A percentile compares a stretch with the other conserved stretches of the same genome.
These are phyloP conservation scores for Leptura quadrifasciata DNA, from an alignment of 2,888 invertebrate species.

Conservation along the genomic window DNA sequence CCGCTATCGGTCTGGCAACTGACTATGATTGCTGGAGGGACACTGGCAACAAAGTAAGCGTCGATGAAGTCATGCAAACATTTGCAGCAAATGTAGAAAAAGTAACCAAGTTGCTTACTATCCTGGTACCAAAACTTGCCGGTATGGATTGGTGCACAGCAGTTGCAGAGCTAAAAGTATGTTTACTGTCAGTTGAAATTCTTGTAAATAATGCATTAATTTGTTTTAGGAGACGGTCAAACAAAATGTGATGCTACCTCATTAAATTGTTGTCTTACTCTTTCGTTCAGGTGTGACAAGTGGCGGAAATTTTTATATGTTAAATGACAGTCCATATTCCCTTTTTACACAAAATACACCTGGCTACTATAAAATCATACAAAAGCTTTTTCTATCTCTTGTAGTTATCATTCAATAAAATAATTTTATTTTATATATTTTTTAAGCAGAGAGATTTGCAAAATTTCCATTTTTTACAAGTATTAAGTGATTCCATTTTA, in stretches of 20 bases:
- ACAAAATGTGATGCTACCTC: constrained; percentile 46
- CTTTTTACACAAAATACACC: no score
- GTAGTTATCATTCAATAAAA: no score
- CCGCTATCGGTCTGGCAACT: constrained; percentile 93
- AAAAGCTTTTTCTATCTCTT: no score
- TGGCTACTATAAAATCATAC: no score
- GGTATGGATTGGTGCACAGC: constrained; percentile 82
- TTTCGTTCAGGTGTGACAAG: background rate
- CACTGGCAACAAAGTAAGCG: constrained; percentile 81
- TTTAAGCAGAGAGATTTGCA: no score
- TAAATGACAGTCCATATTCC: no score
- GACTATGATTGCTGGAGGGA: constrained; percentile 99
- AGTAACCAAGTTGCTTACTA: constrained; percentile 83
- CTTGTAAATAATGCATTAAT: background rate
- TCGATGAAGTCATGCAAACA: constrained; percentile 83
- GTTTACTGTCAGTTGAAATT: background rate
- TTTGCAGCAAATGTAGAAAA: constrained; percentile 88
- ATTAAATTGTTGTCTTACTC: constrained; percentile 28
- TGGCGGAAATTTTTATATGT: no score
- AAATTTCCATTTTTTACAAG: no score
- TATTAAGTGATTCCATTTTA: no score
- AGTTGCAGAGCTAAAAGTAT: constrained; percentile 66
- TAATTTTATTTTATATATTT: no score
- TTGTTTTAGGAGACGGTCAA: constrained; percentile 40
- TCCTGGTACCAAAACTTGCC: constrained; percentile 84